Conservation (phyloP, 1,140 invertebrate species). For the Macrostomum lignano region DNA sequence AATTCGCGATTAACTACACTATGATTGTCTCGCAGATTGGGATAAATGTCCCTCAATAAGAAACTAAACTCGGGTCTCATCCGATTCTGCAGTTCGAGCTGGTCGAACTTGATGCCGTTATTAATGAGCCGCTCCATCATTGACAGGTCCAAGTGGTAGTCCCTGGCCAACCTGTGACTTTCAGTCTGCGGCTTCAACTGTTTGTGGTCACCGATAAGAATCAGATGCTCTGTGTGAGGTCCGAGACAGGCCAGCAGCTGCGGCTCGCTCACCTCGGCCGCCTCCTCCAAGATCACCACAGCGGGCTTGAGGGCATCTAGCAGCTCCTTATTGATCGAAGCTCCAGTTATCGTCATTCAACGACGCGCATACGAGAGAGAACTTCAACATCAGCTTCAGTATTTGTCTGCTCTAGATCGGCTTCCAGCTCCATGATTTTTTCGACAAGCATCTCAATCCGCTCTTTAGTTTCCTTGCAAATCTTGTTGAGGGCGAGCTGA, state of each 20-base stretch:
- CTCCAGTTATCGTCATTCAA: conserved; percentile 8
- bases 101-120: neutral
- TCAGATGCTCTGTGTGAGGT: conserved; percentile 1
- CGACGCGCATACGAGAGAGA: too few species aligned
- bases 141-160: conserved; percentile 5
- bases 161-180: neutral
- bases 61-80: conserved; percentile 6
- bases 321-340: conserved; percentile 3
- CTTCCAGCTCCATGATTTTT: too few species aligned
- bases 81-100: conserved; percentile 3
- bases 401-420: too few species aligned
- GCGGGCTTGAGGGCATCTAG: neutral
- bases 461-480: too few species aligned
- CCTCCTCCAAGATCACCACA: conserved; percentile 7
- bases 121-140: conserved; percentile 7
- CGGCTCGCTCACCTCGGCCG: conserved; percentile 6
- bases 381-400: too few species aligned
- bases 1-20: too few species aligned
- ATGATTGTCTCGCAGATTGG: conserved; percentile 7
- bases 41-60: conserved; percentile 14
- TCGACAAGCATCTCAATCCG: too few species aligned
- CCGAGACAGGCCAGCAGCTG: conserved; percentile 1
- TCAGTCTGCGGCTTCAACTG: conserved; percentile 4
- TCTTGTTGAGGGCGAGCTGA: too few species aligned
- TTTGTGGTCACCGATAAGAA: conserved; percentile 8